Base-by-base conservation (phyloP, 2,888 invertebrate species). In the Hipparchia semele region DNA sequence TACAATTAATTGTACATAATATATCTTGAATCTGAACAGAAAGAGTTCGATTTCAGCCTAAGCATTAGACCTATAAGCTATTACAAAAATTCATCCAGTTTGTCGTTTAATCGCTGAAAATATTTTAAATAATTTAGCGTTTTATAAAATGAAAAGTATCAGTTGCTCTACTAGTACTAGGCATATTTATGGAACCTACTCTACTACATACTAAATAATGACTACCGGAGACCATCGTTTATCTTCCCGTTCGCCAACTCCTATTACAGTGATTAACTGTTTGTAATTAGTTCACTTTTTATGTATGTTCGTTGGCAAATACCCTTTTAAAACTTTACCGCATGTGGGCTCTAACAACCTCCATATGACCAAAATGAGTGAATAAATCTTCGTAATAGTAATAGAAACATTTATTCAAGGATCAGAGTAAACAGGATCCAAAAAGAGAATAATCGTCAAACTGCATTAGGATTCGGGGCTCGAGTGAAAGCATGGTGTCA, bases 401-500 rank as follows among this genome's bases (percentile, higher is more conserved):
- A 51, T 10, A 33, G 33, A 4, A 13, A 7, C 13, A 58, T 58
- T 58, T 58, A 46, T 49, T 13, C 64, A 13, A n/a, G 49, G 13
- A 12, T 53, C 45, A n/a, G 6, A 13, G 53, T 53, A 13, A 33
- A 53, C 51, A 53, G 13, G 39, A 61, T 53, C 53, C 61, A n/a
- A 61, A 69, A 69, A 69, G 69, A 39, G 69, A 61, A 69, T 69
- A 69, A 69, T 69, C 69, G 12, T 53, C 60, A 73, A 73, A 73
- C 59, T 65, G 61, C 73, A 73, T 73, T 71, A 75, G 72, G 59
- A 74, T 45, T 39, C 53, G 59, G 4, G n/a, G 39, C 67, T 51
- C 49, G 58, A 58, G 49, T 61, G 66, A 68, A 67, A 62, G 67
- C 73, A 33, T 33, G 23, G 59, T 33, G 13, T 70, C 73, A 75